Percentiles rank a stretch among this genome's conserved stretches.
phyloP scores from a whole-genome alignment of 2,797 vertebrate species.

The Macrochelys suwanniensis region DNA sequence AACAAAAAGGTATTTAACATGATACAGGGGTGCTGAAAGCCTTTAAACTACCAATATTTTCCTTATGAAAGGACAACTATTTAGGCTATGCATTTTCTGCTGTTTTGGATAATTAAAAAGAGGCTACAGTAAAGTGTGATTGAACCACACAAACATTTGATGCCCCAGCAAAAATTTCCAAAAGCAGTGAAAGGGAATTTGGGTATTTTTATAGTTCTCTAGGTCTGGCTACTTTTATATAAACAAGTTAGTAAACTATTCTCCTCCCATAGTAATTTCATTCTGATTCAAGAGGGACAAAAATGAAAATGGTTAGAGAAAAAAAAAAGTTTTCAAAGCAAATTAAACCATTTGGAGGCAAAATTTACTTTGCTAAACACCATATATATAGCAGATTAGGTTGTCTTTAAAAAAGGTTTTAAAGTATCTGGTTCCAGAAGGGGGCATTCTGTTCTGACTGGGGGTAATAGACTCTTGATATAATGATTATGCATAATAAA shows the following conservation, averaged over 20 bases:
- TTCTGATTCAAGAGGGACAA: neutral
- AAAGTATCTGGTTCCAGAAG: neutral
- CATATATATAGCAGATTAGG: neutral
- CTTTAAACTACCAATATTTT: conserved; percentile 45
- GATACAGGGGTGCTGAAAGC: conserved; percentile 62
- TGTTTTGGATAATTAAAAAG: neutral
- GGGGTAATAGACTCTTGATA: neutral
- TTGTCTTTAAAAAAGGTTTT: neutral
- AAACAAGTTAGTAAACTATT: neutral
- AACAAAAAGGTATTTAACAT: conserved; percentile 73
- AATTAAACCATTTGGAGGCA: neutral
- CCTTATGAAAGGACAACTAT: neutral
- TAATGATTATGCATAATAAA: neutral
- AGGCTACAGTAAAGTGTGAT: neutral
- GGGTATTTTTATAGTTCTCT: neutral
- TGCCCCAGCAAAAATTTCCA: neutral
- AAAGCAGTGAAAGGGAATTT: neutral
- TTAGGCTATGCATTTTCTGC: neutral
- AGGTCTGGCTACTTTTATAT: neutral
- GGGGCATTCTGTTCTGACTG: neutral
- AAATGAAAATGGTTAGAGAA: neutral
- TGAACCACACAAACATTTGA: conserved; percentile 56
- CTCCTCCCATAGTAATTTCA: neutral
- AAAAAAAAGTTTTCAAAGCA: neutral
- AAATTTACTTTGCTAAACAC: neutral